Base-by-base conservation (phyloP, 2,797 vertebrate species). In the Chiloscyllium punctatum region DNA sequence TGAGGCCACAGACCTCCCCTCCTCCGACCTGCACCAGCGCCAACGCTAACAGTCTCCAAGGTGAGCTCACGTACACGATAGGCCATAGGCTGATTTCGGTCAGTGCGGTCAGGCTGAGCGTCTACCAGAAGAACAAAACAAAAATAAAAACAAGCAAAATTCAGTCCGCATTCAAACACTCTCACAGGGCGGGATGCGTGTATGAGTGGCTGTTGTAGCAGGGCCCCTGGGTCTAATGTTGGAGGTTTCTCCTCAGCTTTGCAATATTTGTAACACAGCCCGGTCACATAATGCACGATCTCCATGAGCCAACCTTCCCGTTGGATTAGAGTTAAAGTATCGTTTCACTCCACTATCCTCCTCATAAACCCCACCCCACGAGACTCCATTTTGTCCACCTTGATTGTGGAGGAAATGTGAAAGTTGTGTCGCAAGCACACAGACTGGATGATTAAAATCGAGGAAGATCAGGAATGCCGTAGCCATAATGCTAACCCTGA, bases 11-110 rank as follows among this genome's bases (percentile, higher is more conserved):
- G 95, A 98, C 98, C 68, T 99, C 99, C 88, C 99, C 99, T 3
- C 99, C 99, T 48, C 99, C 99, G 96, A 99, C 99, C 96, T 99
- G 99, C 97, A 99, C 98, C 98, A 99, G 98, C 98, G 98, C 98
- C 98, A 99, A 99, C 0, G 99, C 98, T 97, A 99, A 99, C 96
- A 99, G 99, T 97, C 99, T 99, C 97, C 99, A 99, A 99, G 99
- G 99, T 99, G 98, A 97, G 97, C 71, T 69, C 94, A 77, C 94
- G 77, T 66, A 92, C 62, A 66, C 62, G 4, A 42, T 66, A 95
- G 69, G 94, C 71, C 48, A 62, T 33, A 77, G 94, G 48, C 94
- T 77, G 94, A 48, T 74, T 95, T 51, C 69, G 53, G 7, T 95
- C 71, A 74, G 48, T 95, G 48, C 30, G 69, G 71, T 95, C 74